phyloP scores from a whole-genome alignment of 2,797 vertebrate species.

The Pachyuromys duprasi region DNA sequence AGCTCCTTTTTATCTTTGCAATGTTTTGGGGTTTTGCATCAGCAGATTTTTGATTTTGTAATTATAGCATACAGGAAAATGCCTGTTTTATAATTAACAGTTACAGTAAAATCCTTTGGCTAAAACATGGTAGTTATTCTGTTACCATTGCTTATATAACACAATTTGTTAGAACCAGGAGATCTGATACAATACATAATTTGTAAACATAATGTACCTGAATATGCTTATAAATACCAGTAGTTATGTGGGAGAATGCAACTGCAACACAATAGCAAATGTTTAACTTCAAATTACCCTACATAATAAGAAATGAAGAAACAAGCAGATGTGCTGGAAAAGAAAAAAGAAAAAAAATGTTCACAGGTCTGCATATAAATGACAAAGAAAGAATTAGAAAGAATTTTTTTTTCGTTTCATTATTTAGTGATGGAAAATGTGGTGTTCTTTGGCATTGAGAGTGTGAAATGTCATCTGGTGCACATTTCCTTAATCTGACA shows the following conservation, averaged over 20 bases:
- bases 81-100: constrained; percentile 11
- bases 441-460: not conserved
- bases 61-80: constrained; percentile 30
- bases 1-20: not conserved
- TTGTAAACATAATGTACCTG: not conserved
- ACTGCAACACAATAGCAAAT: not conserved
- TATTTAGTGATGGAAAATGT: not conserved
- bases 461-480: not conserved
- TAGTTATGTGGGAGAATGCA: not conserved
- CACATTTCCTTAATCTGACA: not conserved
- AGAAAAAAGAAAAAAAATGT: not conserved
- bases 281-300: constrained; percentile 33
- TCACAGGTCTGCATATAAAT: not conserved
- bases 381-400: not conserved
- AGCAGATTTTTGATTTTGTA: constrained; percentile 10
- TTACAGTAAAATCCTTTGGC: constrained; percentile 20
- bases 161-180: constrained; percentile 48
- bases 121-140: not conserved
- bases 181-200: not conserved
- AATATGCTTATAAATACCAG: not conserved
- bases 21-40: not conserved
- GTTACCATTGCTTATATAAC: constrained; percentile 23
- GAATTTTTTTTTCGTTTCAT: constrained; percentile 14
- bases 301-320: constrained; percentile 4
- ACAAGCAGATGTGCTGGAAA: not conserved